Evolutionary conservation across 2,888 invertebrate species (phyloP).

Genomic region (Oligia strigilis): DNA sequence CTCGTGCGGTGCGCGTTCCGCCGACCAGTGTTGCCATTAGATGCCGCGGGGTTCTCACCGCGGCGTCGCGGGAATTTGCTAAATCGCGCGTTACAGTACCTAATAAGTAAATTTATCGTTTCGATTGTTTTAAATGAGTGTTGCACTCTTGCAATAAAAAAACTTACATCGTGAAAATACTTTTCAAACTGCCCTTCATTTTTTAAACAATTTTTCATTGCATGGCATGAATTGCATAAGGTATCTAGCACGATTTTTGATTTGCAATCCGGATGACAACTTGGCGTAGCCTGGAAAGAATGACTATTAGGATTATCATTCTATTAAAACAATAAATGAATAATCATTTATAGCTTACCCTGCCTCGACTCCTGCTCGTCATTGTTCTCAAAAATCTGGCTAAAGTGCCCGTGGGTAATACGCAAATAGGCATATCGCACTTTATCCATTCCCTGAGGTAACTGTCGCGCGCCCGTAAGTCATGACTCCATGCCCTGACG

Average conservation of each 20-base stretch:
- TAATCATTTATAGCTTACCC: constrained; percentile 69
- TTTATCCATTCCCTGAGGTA: constrained; percentile 88
- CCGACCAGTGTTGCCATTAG: too few relatives aligned
- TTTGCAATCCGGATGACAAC: constrained; percentile 84
- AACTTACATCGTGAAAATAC: constrained; percentile 83
- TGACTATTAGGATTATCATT: constrained; percentile 10
- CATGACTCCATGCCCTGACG: constrained; percentile 90
- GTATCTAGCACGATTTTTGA: constrained; percentile 83
- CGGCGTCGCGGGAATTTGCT: too few relatives aligned
- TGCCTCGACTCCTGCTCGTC: constrained; percentile 77
- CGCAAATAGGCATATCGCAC: constrained; percentile 81
- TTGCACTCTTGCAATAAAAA: background rate
- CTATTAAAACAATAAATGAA: background rate
- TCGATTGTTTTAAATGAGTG: background rate
- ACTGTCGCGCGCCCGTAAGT: constrained; percentile 71
- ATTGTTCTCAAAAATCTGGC: constrained; percentile 76
- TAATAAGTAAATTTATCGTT: background rate
- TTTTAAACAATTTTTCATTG: constrained; percentile 81
- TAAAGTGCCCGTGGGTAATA: constrained; percentile 77
- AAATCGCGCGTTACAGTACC: too few relatives aligned
- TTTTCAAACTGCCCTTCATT: constrained; percentile 77
- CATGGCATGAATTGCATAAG: constrained; percentile 81
- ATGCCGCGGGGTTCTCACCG: too few relatives aligned
- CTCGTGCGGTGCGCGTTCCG: too few relatives aligned
- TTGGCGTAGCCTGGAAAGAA: constrained; percentile 74